phyloP scores from a whole-genome alignment of 2,797 vertebrate genomes.

The Notoglanidium macrostoma region DNA sequence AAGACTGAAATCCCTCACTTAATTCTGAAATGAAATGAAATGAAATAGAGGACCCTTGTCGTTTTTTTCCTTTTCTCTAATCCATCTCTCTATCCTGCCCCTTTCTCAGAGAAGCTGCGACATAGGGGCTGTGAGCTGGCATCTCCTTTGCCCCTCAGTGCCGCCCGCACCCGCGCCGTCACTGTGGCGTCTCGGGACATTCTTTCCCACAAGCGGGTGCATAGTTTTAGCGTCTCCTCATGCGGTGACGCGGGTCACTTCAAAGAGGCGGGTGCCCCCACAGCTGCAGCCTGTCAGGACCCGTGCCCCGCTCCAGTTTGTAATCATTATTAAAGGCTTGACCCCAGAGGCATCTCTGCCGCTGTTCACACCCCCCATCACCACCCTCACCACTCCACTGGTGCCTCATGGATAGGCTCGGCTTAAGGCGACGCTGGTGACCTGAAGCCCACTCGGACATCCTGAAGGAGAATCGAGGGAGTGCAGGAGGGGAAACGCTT shows the following conservation, averaged over 20 bases:
- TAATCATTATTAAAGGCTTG: slow-evolving; percentile 91
- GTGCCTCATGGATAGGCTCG: slow-evolving; percentile 61
- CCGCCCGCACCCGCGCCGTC: slow-evolving; percentile 74
- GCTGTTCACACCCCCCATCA: slow-evolving; percentile 80
- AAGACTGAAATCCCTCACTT: slow-evolving; percentile 23
- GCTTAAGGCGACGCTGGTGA: slow-evolving; percentile 76
- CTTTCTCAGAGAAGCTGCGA: slow-evolving; percentile 47
- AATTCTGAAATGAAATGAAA: neutral
- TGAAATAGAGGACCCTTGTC: neutral
- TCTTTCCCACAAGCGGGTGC: slow-evolving; percentile 87
- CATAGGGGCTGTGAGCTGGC: slow-evolving; percentile 59
- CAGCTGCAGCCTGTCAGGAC: slow-evolving; percentile 85
- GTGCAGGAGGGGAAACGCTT: slow-evolving; percentile 55
- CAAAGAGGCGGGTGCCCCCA: slow-evolving; percentile 76
- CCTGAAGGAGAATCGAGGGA: slow-evolving; percentile 53
- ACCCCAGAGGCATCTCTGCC: slow-evolving; percentile 84
- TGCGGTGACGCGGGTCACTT: slow-evolving; percentile 80
- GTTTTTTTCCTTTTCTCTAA: neutral
- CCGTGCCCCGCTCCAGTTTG: slow-evolving; percentile 83
- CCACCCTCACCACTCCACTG: slow-evolving; percentile 2
- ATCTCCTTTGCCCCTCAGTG: slow-evolving; percentile 59
- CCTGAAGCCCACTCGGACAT: slow-evolving; percentile 61
- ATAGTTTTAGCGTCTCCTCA: slow-evolving; percentile 87
- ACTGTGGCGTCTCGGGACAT: slow-evolving; percentile 84
- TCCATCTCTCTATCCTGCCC: slow-evolving; percentile 22